Conservation (phyloP, 2,113 vertebrate species). For the Ciconia maguari region DNA sequence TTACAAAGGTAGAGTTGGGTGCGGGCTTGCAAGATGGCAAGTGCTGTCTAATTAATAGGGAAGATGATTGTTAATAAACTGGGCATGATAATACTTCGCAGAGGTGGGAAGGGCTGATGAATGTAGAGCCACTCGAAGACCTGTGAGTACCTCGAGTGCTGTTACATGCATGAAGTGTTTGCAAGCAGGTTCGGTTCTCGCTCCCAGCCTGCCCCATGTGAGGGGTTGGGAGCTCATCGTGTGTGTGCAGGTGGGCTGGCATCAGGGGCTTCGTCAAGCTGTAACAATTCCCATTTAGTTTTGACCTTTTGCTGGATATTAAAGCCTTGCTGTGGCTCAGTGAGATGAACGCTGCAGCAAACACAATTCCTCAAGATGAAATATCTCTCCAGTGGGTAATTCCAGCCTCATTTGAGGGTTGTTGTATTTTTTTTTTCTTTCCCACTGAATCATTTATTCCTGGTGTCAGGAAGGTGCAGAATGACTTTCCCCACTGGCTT, state of each 20-base stretch:
- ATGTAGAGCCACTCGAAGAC: neutral
- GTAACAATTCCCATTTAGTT: slow-evolving; percentile 24
- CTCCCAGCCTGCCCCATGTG: fast-evolving
- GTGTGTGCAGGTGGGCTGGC: neutral
- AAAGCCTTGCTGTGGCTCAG: slow-evolving; percentile 45
- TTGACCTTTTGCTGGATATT: slow-evolving; percentile 53
- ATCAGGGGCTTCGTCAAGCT: neutral
- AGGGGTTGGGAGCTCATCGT: neutral
- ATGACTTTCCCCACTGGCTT: slow-evolving; percentile 58
- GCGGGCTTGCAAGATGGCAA: neutral
- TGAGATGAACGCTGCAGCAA: slow-evolving; percentile 31
- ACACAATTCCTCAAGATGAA: slow-evolving; percentile 69
- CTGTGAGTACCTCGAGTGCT: neutral
- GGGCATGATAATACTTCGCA: fast-evolving
- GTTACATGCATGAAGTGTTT: fast-evolving
- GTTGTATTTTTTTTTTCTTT: slow-evolving; percentile 44
- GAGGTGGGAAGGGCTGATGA: neutral
- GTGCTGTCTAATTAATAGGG: neutral
- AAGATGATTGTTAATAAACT: neutral
- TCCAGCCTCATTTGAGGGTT: slow-evolving; percentile 59
- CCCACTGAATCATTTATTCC: slow-evolving; percentile 70
- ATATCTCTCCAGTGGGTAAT: slow-evolving; percentile 69
- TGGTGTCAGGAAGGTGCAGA: slow-evolving; percentile 71
- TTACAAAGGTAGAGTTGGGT: neutral
- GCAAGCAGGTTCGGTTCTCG: neutral